Evolutionary conservation across 2,113 vertebrate species (phyloP), one percentile per base, ranked within the genome.

Genomic region (Lamprotornis superbus): DNA sequence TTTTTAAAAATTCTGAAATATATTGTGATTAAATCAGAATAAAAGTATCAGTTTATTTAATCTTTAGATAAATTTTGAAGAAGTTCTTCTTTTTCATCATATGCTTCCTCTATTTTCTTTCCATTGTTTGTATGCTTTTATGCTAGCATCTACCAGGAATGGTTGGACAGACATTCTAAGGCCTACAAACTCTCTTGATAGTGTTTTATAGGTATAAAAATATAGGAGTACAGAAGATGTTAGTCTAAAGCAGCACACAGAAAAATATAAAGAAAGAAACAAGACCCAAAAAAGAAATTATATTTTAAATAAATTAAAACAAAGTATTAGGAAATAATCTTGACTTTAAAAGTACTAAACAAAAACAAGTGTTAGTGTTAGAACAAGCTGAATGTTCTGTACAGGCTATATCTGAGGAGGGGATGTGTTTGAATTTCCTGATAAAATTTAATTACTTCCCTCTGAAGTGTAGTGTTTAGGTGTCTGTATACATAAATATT

Each of bases 291-390:
- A 90, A 42, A 33, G 1, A 44, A 89, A 15, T 55, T 44, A 30
- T 64, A 37, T 50, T 92, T 69, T 86, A 46, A 59, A 37, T 12
- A 17, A 76, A 67, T 59, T 13, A 19, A 50, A 86, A 21, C 27
- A 39, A 57, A 46, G 4, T 55, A 12, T 37, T 69, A 46, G 19
- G 25, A 63, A 78, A 79, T 30, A 55, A 67, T 76, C 3, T 21
- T 30, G 4, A 24, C 30, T 74, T 37, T n/a, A 31, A 89, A 69
- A 79, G 31, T 15, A 52, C 4, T 65, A 46, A 70, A 12, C 4
- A 21, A 50, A 74, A 49, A 0, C 9, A 50, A 42, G 1, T 24
- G 7, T 50, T 60, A 56, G 8, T 3, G 0, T 65, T 64, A 65
- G 23, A 83, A 70, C 22, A 92, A 52, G 9, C 13, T 31, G 22